Conservation (phyloP, 2,888 invertebrate genomes). For the Catocala fraxini region DNA sequence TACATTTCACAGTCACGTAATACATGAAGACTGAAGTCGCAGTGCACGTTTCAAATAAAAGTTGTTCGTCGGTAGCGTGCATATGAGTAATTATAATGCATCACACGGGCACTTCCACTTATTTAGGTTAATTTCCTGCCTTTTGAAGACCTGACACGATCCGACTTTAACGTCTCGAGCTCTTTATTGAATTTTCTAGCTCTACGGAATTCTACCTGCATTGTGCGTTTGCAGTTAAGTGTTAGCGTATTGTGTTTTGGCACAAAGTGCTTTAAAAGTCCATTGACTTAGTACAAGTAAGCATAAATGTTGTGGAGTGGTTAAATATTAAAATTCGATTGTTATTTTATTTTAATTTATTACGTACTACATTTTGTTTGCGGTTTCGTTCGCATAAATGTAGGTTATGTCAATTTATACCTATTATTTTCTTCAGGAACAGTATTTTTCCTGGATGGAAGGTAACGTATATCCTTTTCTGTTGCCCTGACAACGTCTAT, state of each 20-base stretch:
- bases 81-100: slow-evolving; percentile 64
- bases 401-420: no score
- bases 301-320: no score
- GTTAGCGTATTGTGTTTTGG: neutral
- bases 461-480: no score
- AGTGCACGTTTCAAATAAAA: slow-evolving; percentile 30
- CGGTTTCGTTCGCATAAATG: no score
- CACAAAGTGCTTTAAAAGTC: no score
- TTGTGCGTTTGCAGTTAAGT: slow-evolving; percentile 1
- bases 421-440: no score
- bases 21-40: slow-evolving; percentile 11
- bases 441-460: no score
- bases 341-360: no score
- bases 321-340: no score
- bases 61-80: slow-evolving; percentile 50
- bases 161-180: slow-evolving; percentile 45
- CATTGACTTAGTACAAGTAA: no score
- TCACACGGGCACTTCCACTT: slow-evolving; percentile 56
- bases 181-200: slow-evolving; percentile 60
- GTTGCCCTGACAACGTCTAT: no score
- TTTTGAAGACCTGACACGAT: slow-evolving; percentile 58
- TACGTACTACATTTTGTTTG: no score
- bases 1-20: slow-evolving; percentile 10
- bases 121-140: slow-evolving; percentile 72
- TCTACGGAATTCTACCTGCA: slow-evolving; percentile 27